Conservation (phyloP, 2,888 invertebrate genomes). For the Nasonovia ribisnigri region DNA sequence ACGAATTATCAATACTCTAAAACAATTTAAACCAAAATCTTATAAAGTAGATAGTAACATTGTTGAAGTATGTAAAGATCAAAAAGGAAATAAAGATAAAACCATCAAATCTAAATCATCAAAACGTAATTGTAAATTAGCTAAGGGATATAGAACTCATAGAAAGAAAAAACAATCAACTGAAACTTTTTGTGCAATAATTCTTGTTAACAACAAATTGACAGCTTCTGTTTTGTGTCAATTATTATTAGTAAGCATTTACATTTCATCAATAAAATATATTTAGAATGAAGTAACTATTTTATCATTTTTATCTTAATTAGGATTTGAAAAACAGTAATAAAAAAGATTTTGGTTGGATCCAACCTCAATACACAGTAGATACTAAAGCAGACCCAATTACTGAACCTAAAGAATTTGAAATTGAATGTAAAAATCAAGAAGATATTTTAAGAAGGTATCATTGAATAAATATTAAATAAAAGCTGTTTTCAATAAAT, state of each 20-base stretch:
- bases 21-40: constrained; percentile 75
- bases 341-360: constrained; percentile 71
- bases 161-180: constrained; percentile 35
- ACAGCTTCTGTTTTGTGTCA: constrained; percentile 90
- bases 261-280: neutral
- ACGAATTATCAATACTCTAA: constrained; percentile 83
- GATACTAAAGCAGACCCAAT: constrained; percentile 79
- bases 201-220: constrained; percentile 89
- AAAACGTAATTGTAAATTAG: constrained; percentile 60
- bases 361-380: constrained; percentile 81
- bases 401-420: constrained; percentile 80
- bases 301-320: constrained; percentile 64
- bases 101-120: constrained; percentile 57
- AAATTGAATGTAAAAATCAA: constrained; percentile 84
- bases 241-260: constrained; percentile 78
- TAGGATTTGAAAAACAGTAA: constrained; percentile 79
- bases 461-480: constrained; percentile 65
- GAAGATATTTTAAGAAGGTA: constrained; percentile 87
- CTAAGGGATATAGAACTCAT: constrained; percentile 50
- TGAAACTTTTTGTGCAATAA: constrained; percentile 84
- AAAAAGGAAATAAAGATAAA: constrained; percentile 66
- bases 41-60: constrained; percentile 60
- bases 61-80: constrained; percentile 65
- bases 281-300: neutral
- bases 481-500: neutral